Evolutionary conservation across 2,888 invertebrate genomes (phyloP).

Genomic region (Cinara cedri): DNA sequence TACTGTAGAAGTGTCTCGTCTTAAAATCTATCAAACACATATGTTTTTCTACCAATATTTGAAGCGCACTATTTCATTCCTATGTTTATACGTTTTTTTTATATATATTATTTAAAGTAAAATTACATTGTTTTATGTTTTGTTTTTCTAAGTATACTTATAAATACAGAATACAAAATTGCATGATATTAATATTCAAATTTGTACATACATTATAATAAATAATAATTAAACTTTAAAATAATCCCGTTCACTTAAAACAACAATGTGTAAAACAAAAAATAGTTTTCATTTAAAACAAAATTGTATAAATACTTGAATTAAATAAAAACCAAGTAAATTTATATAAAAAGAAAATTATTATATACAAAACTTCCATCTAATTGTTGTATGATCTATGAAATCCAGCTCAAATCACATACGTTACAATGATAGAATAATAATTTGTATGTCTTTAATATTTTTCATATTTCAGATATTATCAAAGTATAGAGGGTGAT

Average conservation of each 20-base stretch:
- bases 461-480: no score
- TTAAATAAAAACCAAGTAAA: neutral
- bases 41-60: conserved; percentile 45
- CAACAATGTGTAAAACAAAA: neutral
- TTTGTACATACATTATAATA: neutral
- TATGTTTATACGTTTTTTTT: conserved; percentile 9
- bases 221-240: neutral
- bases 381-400: neutral
- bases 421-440: neutral
- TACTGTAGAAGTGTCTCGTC: neutral
- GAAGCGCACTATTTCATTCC: neutral
- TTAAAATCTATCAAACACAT: conserved; percentile 49
- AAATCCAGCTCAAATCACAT: conserved; percentile 8
- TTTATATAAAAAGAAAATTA: conserved; percentile 1
- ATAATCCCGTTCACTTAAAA: neutral
- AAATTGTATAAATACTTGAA: neutral
- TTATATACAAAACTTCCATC: conserved; percentile 4
- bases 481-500: no score
- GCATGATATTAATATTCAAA: neutral
- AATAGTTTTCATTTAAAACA: neutral
- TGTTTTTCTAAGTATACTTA: neutral
- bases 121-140: neutral
- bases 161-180: neutral
- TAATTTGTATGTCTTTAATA: neutral
- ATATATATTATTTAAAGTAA: conserved; percentile 12